These are phyloP conservation scores for Heliconius aoede DNA, from an alignment of 2,888 invertebrate genomes.

Conservation along the genomic window DNA sequence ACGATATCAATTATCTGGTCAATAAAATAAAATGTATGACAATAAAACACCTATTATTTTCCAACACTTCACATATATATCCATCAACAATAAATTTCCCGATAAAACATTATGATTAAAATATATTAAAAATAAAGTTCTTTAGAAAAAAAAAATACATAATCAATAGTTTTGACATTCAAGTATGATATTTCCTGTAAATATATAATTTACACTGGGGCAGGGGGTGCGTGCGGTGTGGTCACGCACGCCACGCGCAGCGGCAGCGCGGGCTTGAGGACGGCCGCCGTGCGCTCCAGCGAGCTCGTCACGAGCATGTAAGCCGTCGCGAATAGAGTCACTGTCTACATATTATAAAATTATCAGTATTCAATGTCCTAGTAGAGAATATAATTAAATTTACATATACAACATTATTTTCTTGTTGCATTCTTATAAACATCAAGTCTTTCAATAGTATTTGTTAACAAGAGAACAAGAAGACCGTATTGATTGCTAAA, in stretches of 20 bases:
- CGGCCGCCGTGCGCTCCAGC: constrained; percentile 56
- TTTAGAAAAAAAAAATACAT: background rate
- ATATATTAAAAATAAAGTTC: constrained; percentile 3
- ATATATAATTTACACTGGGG: constrained; percentile 14
- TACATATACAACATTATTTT: background rate
- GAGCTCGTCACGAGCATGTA: constrained; percentile 64
- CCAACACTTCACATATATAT: constrained; percentile 34
- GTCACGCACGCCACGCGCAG: constrained; percentile 64
- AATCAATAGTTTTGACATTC: background rate
- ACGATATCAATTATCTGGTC: constrained; percentile 47
- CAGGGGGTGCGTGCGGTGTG: constrained; percentile 43
- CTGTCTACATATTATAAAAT: constrained; percentile 56
- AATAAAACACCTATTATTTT: constrained; percentile 47
- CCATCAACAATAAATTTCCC: constrained; percentile 4
- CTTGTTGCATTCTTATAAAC: background rate
- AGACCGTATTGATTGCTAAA: no score
- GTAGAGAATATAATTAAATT: background rate
- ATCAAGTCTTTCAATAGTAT: background rate
- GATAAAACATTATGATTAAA: background rate
- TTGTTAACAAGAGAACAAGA: background rate
- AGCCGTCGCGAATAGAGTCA: constrained; percentile 68
- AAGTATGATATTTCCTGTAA: background rate
- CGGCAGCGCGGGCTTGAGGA: constrained; percentile 54
- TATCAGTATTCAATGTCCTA: background rate
- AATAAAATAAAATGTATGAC: constrained; percentile 48